These are phyloP conservation scores for Temnothorax rugatulus DNA, from an alignment of 2,888 invertebrate genomes.

Conservation along the genomic window DNA sequence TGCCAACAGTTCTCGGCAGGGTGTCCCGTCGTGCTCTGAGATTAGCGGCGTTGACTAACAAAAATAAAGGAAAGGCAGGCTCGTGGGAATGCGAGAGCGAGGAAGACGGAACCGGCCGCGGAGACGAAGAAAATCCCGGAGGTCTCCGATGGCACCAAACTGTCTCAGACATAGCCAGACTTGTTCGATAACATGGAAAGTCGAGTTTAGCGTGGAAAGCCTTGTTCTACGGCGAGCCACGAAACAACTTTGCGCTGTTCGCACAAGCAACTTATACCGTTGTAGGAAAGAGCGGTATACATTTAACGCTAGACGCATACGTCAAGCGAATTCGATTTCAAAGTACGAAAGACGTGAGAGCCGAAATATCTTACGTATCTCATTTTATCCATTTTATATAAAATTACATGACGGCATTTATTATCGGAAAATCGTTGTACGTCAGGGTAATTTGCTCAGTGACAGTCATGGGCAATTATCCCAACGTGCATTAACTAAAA, in stretches of 20 bases:
- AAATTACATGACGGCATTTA: neutral
- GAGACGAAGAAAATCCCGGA: conserved; percentile 44
- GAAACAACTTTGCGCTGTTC: neutral
- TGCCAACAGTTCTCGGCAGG: conserved; percentile 62
- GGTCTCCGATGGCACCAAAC: conserved; percentile 50
- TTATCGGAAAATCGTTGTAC: conserved; percentile 1
- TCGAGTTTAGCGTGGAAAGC: conserved; percentile 42
- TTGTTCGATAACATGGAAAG: conserved; percentile 68
- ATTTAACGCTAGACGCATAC: neutral
- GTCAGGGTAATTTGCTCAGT: conserved; percentile 18
- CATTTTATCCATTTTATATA: neutral
- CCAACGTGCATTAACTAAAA: conserved; percentile 37
- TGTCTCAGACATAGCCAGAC: conserved; percentile 53
- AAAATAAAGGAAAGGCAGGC: conserved; percentile 41
- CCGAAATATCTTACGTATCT: neutral
- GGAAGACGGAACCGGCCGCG: neutral
- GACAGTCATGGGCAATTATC: conserved; percentile 36
- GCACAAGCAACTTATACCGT: neutral
- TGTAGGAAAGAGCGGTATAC: neutral
- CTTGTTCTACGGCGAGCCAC: conserved; percentile 23
- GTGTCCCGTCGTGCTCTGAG: conserved; percentile 50
- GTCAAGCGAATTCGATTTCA: neutral
- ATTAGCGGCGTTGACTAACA: conserved; percentile 68
- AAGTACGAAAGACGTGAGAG: neutral
- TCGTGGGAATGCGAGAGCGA: conserved; percentile 5